These are phyloP conservation scores for Enteromius treurensis DNA, from an alignment of 2,797 vertebrate genomes.

Conservation along the genomic window DNA sequence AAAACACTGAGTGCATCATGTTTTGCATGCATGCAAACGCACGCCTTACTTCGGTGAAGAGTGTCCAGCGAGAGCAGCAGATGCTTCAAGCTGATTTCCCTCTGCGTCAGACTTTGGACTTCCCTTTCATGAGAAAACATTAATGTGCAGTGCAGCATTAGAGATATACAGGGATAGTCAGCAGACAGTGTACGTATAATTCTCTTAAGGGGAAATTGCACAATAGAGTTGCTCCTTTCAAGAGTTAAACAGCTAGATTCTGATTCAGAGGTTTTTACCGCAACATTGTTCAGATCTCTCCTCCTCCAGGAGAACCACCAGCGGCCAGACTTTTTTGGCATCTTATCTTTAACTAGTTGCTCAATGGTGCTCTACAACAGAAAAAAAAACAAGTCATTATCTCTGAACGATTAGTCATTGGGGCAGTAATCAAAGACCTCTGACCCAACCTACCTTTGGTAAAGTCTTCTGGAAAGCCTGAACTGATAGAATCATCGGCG, in stretches of 20 bases:
- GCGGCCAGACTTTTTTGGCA: constrained; percentile 88
- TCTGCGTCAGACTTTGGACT: constrained; percentile 66
- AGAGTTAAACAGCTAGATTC: neutral
- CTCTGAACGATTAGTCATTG: neutral
- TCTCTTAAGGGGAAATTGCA: neutral
- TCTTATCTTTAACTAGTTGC: constrained; percentile 88
- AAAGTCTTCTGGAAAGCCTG: constrained; percentile 91
- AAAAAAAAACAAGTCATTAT: constrained; percentile 26
- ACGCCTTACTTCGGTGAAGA: constrained; percentile 68
- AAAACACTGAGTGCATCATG: neutral
- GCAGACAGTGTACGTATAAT: neutral
- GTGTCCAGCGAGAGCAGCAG: constrained; percentile 50
- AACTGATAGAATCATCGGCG: constrained; percentile 91
- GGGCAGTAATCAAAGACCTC: neutral
- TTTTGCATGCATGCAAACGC: constrained; percentile 29
- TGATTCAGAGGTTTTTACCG: constrained; percentile 70
- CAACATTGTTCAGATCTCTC: constrained; percentile 76
- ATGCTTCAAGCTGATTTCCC: constrained; percentile 53
- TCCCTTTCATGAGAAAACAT: constrained; percentile 57
- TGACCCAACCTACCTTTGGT: constrained; percentile 82
- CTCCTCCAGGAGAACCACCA: constrained; percentile 96
- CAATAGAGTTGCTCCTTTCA: neutral
- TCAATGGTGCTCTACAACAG: constrained; percentile 81
- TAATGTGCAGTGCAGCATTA: no score
- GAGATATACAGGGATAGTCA: neutral